Percentiles rank a stretch among this genome's conserved stretches.
phyloP scores from a whole-genome alignment of 2,113 vertebrate species.

The Scartelaos histophorus region DNA sequence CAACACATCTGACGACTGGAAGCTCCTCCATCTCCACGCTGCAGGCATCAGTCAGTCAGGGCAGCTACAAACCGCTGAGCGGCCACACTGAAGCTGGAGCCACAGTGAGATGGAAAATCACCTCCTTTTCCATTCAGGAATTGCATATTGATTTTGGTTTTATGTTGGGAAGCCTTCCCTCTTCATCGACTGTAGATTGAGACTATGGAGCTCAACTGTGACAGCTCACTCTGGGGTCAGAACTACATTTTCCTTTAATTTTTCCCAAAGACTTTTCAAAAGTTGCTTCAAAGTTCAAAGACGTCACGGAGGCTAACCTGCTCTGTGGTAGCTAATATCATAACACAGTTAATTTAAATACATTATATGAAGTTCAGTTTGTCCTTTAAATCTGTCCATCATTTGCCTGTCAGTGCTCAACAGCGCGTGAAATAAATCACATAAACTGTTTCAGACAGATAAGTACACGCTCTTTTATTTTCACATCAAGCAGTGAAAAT shows the following conservation, averaged over 20 bases:
- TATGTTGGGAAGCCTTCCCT: neutral
- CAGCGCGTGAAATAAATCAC: neutral
- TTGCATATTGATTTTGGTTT: neutral
- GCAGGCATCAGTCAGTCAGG: constrained; percentile 17
- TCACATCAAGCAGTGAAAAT: constrained; percentile 4
- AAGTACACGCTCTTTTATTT: neutral
- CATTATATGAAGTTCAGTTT: neutral
- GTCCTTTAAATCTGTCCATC: neutral
- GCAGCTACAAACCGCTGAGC: neutral
- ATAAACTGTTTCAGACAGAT: neutral
- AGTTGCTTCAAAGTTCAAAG: neutral
- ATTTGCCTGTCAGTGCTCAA: neutral
- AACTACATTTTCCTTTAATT: no score
- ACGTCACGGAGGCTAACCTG: neutral
- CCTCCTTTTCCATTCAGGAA: neutral
- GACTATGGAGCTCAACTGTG: neutral
- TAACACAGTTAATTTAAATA: no score
- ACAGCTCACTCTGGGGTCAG: no score
- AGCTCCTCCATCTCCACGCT: constrained; percentile 21
- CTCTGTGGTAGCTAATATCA: no score
- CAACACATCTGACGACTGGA: constrained; percentile 28
- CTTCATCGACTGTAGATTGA: neutral
- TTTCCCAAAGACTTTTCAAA: no score
- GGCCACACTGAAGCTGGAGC: neutral
- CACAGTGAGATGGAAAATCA: neutral